These are phyloP conservation scores for Limnephilus lunatus DNA, from an alignment of 2,888 invertebrate species.

Conservation along the genomic window DNA sequence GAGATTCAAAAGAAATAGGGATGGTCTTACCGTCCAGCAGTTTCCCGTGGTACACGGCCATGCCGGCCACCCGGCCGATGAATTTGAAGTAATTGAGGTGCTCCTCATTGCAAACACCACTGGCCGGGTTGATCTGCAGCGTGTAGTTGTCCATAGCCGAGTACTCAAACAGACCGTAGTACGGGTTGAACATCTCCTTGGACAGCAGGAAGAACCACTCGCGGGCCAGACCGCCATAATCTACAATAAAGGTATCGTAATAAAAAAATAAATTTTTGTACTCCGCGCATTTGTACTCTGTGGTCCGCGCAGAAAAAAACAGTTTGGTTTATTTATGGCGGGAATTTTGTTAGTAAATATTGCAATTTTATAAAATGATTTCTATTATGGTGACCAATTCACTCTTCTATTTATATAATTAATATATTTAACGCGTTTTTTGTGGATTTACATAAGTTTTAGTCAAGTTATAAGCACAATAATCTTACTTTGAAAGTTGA, in stretches of 20 bases:
- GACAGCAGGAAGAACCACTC: conserved; percentile 99
- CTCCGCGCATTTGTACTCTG: too few relatives aligned
- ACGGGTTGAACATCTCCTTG: conserved; percentile 99
- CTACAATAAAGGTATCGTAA: conserved; percentile 73
- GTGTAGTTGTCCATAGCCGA: conserved; percentile 99
- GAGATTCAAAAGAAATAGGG: not conserved
- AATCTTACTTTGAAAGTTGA: too few relatives aligned
- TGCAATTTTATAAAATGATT: too few relatives aligned
- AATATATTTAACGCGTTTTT: too few relatives aligned
- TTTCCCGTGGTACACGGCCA: conserved; percentile 99
- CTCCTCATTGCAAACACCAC: conserved; percentile 98
- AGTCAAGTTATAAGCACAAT: too few relatives aligned
- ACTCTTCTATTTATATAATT: too few relatives aligned
- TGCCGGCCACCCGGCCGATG: conserved; percentile 97
- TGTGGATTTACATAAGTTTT: too few relatives aligned
- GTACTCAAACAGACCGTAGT: conserved; percentile 99
- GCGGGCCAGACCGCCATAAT: conserved; percentile 97
- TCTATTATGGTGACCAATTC: too few relatives aligned
- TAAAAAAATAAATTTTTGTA: too few relatives aligned
- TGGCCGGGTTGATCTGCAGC: conserved; percentile 98
- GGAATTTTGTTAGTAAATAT: too few relatives aligned
- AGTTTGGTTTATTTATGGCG: too few relatives aligned
- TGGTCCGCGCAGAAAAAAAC: too few relatives aligned
- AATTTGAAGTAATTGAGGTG: conserved; percentile 99
- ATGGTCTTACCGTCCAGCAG: conserved; percentile 89